Percentiles rank a stretch among this genome's conserved stretches.
These are phyloP conservation scores for Halocynthia roretzi DNA, from an alignment of 23 tunicate species.

Conservation along the genomic window DNA sequence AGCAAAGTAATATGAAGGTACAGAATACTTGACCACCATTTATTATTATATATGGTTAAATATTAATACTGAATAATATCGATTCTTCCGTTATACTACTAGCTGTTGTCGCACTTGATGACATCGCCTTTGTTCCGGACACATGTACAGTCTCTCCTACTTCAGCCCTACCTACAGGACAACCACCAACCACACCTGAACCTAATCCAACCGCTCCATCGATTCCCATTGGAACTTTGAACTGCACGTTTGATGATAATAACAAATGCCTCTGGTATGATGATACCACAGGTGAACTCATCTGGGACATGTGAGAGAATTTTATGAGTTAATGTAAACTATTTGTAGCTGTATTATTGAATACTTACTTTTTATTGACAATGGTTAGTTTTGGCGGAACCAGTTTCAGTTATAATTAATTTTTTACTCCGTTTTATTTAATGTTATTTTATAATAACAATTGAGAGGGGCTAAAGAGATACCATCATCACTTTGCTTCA, in stretches of 20 bases:
- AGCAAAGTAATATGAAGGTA: too few species aligned
- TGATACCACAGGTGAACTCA: constrained; percentile 23
- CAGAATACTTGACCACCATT: too few species aligned
- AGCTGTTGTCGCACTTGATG: constrained; percentile 57
- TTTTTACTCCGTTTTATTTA: neutral
- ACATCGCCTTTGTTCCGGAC: constrained; percentile 20
- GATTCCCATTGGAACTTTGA: constrained; percentile 18
- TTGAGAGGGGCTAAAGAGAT: neutral
- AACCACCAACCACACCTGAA: constrained; percentile 41
- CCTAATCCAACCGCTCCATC: constrained; percentile 35
- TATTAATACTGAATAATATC: too few species aligned
- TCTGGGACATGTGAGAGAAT: constrained; percentile 41
- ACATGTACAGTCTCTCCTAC: constrained; percentile 27
- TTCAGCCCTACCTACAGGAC: constrained; percentile 23
- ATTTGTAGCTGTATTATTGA: too few species aligned
- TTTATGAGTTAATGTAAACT: neutral
- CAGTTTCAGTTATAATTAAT: neutral
- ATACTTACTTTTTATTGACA: neutral
- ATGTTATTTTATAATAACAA: neutral
- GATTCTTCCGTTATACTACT: neutral
- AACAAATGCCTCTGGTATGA: constrained; percentile 36
- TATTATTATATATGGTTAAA: too few species aligned
- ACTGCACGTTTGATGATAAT: constrained; percentile 53
- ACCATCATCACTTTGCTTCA: too few species aligned
- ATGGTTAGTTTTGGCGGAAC: too few species aligned